Evolutionary conservation across 2,888 invertebrate genomes (phyloP), one percentile per base, ranked within the genome.

Genomic region (Dermolepida albohirtum): DNA sequence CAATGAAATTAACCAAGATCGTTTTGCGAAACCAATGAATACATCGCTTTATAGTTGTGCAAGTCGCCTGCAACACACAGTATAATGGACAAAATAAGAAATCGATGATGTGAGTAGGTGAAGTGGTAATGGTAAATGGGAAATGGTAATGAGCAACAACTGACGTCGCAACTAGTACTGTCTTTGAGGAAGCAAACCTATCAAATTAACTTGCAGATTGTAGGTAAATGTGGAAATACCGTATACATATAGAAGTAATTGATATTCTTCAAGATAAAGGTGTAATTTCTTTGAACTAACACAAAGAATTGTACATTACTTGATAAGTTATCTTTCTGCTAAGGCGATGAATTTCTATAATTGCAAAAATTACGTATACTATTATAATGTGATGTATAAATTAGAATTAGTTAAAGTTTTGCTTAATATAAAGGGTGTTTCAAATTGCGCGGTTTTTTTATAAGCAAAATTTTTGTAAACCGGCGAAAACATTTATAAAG

Each of bases 101-200:
- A 62, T 62, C 47, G 59, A 43, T 39, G 29, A 47, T 29, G 51
- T 51, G 52, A 52, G 64, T 64, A 64, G 64, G 64, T 52, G 64
- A 64, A 54, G 54, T 64, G 52, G 44, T 64, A 64, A 64, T 22
- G n/a, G n/a, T n/a, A n/a, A n/a, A n/a, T n/a, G n/a, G n/a, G n/a
- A n/a, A n/a, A n/a, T n/a, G n/a, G n/a, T n/a, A n/a, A n/a, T 64
- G 52, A 43, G 41, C 16, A 52, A 51, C 43, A 52, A 29, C 29
- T 29, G 44, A 54, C 34, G 44, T 44, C 17, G 44, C 44, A 54
- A 59, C 41, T 16, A 52, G 43, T 14, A 29, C 41, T 52, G 64
- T 40, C 44, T 64, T 62, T 34, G 47, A 34, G 44, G 40, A 40
- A 34, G 34, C 49, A 12, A 17, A 34, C 59, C 59, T 47, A 62